Base-by-base conservation (phyloP, 2,113 vertebrate species). In the Plecotus auritus region DNA sequence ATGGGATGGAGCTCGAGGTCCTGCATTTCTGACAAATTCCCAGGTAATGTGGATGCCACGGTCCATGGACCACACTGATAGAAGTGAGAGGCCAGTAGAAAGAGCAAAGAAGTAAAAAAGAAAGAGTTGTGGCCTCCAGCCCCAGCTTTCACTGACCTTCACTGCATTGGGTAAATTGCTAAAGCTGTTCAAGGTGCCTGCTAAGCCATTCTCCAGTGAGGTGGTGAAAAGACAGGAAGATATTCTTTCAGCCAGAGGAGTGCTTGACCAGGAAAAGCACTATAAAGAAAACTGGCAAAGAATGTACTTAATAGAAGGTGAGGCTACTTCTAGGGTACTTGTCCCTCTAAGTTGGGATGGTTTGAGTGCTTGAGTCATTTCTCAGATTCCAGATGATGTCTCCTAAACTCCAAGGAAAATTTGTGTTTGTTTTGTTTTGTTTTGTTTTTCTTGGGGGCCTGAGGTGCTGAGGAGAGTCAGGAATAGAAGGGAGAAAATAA, bases 101-200 rank as follows among this genome's bases (percentile, higher is more conserved):
- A 92, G 17, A 94, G 11, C 26, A 95, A 95, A 83, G 42, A 94
- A 49, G 20, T 59, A 12, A 91, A 85, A 28, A 76, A 88, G 16
- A 28, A 64, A 94, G 72, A 85, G 28, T n/a, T 16, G 10, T 72
- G 28, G 17, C 35, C 66, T 78, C 35, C 11, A 35, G 54, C 11
- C 28, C 17, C 23, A 81, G 56, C 16, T 81, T 45, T 74, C 14
- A 85, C 16, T 45, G 40, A 93, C 37, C 32, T 87, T 87, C 67
- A 88, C 16, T 67, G 10, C 32, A 49, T 3, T 37, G 20, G 35
- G 14, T 1, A 93, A 86, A 85, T 45, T 70, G 32, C 35, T 91
- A 76, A 94, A 54, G 22, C 45, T 95, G 28, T 64, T 91, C 49
- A 28, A 61, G 28, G 5, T 6, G 12, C 26, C 2, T 85, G 18